Conservation (phyloP, 1,140 invertebrate species). For the Contarinia nasturtii region DNA sequence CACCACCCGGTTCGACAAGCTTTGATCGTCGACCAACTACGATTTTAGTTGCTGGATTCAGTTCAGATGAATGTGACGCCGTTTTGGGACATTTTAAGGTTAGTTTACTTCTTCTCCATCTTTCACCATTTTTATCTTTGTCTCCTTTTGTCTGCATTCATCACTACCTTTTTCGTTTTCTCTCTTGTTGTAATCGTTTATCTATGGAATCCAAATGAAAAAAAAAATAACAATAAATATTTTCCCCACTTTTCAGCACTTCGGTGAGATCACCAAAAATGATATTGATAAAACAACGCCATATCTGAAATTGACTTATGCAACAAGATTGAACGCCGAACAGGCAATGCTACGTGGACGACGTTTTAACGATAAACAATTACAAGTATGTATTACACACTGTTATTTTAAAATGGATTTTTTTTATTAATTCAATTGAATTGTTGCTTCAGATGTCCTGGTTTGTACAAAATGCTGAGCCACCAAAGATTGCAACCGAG, state of each 20-base stretch:
- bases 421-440: not conserved
- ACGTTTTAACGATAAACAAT: slow-evolving; percentile 21
- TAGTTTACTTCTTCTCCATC: slow-evolving; percentile 1
- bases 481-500: not conserved
- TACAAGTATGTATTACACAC: slow-evolving; percentile 12
- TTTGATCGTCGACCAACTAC: slow-evolving; percentile 20
- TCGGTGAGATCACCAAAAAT: slow-evolving; percentile 23
- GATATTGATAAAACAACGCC: slow-evolving; percentile 21
- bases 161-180: not conserved
- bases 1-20: slow-evolving; percentile 3
- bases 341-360: slow-evolving; percentile 22
- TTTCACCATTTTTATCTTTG: no score
- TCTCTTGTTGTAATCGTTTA: not conserved
- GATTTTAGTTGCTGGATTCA: slow-evolving; percentile 20
- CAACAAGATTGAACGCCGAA: slow-evolving; percentile 22
- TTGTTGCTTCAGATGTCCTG: not conserved
- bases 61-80: slow-evolving; percentile 19
- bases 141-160: not conserved
- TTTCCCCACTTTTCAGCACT: slow-evolving; percentile 17
- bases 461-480: not conserved
- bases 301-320: slow-evolving; percentile 20
- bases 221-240: no score
- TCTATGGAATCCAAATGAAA: no score
- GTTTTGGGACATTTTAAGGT: slow-evolving; percentile 23
- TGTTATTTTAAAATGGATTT: not conserved